Evolutionary conservation across 2,888 invertebrate genomes (phyloP).

Genomic region (Conomelus anceps): DNA sequence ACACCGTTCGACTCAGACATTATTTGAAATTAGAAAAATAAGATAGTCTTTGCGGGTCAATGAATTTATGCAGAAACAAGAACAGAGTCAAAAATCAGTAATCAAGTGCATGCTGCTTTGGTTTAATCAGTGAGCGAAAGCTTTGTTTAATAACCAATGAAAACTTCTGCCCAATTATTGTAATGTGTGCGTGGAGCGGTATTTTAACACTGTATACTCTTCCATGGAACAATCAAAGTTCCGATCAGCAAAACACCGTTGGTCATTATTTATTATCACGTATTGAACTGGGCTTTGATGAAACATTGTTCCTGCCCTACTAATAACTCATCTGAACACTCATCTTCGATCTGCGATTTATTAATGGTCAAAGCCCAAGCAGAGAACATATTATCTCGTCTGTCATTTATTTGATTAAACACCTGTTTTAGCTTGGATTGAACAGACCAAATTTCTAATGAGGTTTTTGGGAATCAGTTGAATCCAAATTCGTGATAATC

Average conservation of each 20-base stretch:
- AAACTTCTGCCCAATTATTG: background rate
- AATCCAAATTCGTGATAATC: background rate
- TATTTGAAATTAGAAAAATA: background rate
- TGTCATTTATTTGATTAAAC: background rate
- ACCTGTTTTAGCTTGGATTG: background rate
- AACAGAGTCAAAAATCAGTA: background rate
- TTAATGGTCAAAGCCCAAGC: background rate
- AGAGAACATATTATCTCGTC: background rate
- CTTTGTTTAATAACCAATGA: background rate
- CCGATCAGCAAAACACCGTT: background rate
- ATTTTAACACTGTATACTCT: background rate
- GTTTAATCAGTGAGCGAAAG: background rate
- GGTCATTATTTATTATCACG: background rate
- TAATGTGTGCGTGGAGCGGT: background rate
- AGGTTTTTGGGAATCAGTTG: background rate
- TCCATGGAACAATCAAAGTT: background rate
- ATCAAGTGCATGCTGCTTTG: background rate
- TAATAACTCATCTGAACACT: background rate
- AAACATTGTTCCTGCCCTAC: background rate
- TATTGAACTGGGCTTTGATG: background rate
- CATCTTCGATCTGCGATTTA: background rate
- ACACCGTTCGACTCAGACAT: background rate
- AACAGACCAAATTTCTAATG: background rate
- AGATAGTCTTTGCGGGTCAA: background rate
- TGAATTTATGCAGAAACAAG: background rate